Base-by-base conservation (phyloP, 2,797 vertebrate genomes). In the Coregonus ussuriensis region DNA sequence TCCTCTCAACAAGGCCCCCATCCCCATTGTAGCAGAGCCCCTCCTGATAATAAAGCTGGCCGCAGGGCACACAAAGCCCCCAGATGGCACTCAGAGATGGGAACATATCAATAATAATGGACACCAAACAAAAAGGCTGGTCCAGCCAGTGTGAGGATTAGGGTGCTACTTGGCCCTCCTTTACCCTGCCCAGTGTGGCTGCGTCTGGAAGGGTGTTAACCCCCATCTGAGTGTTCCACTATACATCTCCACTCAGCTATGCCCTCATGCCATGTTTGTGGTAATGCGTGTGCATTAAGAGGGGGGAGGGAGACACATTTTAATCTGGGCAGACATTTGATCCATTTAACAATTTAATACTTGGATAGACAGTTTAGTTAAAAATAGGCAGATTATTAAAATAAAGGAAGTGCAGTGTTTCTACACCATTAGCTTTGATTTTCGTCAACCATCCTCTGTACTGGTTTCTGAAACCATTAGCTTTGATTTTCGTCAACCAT, bases 41-140 rank as follows among this genome's bases (percentile, higher is more conserved):
- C 74, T 78, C 77, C 81, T 86, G 86, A 84, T 86, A 81, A 72
- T 86, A 87, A 86, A 87, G 83, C 83, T 59, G 81, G 84, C 86
- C 84, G 81, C 83, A 69, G 87, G 84, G 83, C 84, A 81, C 82
- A 89, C 84, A 87, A 87, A 85, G 83, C 79, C 79, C 83, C 83
- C 89, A 90, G 89, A 90, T 90, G 89, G 87, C 81, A 83, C 83
- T 81, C 83, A 82, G 84, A 74, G 82, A 86, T 78, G 78, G 74
- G 82, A 81, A 88, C 85, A 82, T 87, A 86, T 86, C 81, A 83
- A 86, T 86, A 82, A 88, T 86, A 90, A 89, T 85, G 81, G 84
- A 83, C 78, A 78, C 73, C 79, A 77, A 81, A 88, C 84, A 89
- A 86, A 88, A 62, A 83, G 84, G 77, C 80, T 80, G 81, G 81